phyloP scores from a whole-genome alignment of 2,888 invertebrate genomes.

The Baccha elongata region DNA sequence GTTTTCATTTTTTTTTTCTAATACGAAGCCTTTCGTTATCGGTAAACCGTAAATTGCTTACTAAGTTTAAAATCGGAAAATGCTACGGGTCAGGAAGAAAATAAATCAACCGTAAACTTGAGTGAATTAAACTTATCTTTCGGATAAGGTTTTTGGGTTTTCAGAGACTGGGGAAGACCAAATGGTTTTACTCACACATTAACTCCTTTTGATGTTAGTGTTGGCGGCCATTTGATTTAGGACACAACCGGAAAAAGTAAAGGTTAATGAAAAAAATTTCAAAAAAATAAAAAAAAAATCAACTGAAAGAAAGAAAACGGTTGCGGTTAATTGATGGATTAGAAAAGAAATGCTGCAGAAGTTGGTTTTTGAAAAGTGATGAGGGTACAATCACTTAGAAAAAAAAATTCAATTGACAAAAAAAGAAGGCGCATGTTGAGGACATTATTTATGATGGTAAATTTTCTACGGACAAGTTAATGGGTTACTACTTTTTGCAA shows the following conservation, averaged over 20 bases:
- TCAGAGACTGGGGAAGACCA: constrained; percentile 39
- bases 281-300: constrained; percentile 3
- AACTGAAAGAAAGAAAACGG: not conserved
- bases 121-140: constrained; percentile 66
- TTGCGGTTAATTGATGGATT: constrained; percentile 71
- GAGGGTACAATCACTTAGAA: constrained; percentile 39
- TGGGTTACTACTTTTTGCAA: constrained; percentile 15
- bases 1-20: too few relatives aligned
- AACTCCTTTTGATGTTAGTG: constrained; percentile 4
- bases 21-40: constrained; percentile 11
- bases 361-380: constrained; percentile 49
- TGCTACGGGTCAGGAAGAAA: not conserved
- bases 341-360: constrained; percentile 28
- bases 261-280: constrained; percentile 59
- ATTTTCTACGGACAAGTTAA: constrained; percentile 47
- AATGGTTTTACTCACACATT: constrained; percentile 9
- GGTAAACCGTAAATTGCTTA: constrained; percentile 44
- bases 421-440: not conserved
- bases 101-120: constrained; percentile 62
- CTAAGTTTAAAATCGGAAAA: not conserved
- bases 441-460: constrained; percentile 48
- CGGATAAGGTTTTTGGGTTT: constrained; percentile 33
- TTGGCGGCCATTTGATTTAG: constrained; percentile 20
- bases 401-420: constrained; percentile 37
- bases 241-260: constrained; percentile 24